These are phyloP conservation scores for Lathronympha strigana DNA, from an alignment of 2,888 invertebrate genomes.

Conservation along the genomic window DNA sequence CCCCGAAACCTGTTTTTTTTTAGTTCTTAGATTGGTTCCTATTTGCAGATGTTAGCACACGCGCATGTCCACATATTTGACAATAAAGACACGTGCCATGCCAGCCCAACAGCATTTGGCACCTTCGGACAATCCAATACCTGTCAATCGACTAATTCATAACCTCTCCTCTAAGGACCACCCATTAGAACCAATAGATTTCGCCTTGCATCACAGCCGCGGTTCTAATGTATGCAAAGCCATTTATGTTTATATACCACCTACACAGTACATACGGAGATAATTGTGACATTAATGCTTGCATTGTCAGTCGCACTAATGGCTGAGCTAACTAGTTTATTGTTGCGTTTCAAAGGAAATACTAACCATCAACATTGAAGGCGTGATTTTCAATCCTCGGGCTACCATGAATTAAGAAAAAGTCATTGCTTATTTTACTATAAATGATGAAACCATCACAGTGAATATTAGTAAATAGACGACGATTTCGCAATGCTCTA, in stretches of 20 bases:
- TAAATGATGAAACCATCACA: no score
- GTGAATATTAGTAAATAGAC: no score
- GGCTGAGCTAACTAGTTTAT: slow-evolving; percentile 56
- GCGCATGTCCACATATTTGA: slow-evolving; percentile 58
- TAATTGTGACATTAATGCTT: slow-evolving; percentile 48
- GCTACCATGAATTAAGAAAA: no score
- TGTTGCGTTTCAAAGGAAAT: slow-evolving; percentile 48
- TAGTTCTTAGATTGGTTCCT: slow-evolving; percentile 14
- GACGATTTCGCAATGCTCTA: no score
- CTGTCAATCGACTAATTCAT: slow-evolving; percentile 62
- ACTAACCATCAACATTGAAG: slow-evolving; percentile 21
- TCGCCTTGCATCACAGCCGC: slow-evolving; percentile 57
- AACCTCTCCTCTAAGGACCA: slow-evolving; percentile 58
- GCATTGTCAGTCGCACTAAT: slow-evolving; percentile 50
- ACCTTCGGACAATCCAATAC: slow-evolving; percentile 54
- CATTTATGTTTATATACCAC: slow-evolving; percentile 57
- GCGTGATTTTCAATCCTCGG: slow-evolving; percentile 9
- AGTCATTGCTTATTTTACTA: no score
- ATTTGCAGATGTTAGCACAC: slow-evolving; percentile 43
- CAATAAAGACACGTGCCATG: slow-evolving; percentile 53
- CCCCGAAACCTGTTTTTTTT: no score
- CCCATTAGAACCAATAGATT: slow-evolving; percentile 54
- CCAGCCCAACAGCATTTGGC: slow-evolving; percentile 57
- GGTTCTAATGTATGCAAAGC: slow-evolving; percentile 57
- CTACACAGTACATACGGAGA: slow-evolving; percentile 51